Evolutionary conservation across 2,888 invertebrate species (phyloP).

Genomic region (Tetragnatha montana): DNA sequence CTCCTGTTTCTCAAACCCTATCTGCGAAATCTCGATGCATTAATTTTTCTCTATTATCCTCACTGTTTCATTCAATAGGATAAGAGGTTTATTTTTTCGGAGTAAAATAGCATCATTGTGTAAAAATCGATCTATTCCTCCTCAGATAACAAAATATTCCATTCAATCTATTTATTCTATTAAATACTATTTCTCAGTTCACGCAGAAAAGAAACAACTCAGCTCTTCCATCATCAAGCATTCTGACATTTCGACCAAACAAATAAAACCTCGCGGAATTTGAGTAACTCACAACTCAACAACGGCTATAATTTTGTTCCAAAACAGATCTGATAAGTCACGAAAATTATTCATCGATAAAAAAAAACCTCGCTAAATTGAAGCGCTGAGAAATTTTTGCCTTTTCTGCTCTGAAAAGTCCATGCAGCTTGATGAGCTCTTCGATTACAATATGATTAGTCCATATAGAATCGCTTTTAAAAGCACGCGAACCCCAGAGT

Average conservation of each 20-base stretch:
- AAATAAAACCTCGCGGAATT: background rate
- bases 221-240: background rate
- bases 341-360: background rate
- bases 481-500: conserved; percentile 34
- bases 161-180: no score
- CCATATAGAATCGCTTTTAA: conserved; percentile 29
- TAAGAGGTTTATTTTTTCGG: no score
- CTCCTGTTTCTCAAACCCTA: no score
- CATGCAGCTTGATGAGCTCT: conserved; percentile 48
- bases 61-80: no score
- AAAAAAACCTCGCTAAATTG: background rate
- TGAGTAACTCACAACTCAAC: background rate
- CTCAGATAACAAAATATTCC: no score
- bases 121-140: no score
- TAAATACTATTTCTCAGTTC: no score
- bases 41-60: no score
- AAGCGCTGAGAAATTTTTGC: background rate
- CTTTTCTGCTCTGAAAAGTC: background rate
- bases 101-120: no score
- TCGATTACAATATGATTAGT: conserved; percentile 68
- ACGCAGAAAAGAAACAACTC: no score
- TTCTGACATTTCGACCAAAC: background rate
- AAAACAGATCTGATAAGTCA: background rate
- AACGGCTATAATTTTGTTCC: background rate
- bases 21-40: no score